These are phyloP conservation scores for Drosophila sordidapex DNA, from an alignment of 2,888 invertebrate genomes.

Conservation along the genomic window DNA sequence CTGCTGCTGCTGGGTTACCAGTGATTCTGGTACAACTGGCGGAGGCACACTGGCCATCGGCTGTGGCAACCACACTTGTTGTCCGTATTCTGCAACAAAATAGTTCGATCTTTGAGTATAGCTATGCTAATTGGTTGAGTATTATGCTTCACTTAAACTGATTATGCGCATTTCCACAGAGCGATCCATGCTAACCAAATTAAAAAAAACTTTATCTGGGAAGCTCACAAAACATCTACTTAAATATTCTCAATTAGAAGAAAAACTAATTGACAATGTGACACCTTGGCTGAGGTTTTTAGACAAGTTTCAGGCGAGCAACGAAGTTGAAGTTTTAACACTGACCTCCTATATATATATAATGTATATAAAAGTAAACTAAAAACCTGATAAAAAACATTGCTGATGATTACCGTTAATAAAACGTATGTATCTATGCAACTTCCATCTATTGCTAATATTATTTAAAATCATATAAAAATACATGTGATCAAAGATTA, in stretches of 20 bases:
- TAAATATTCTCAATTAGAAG: not conserved
- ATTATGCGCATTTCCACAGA: not conserved
- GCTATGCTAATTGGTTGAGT: not conserved
- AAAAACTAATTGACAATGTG: not conserved
- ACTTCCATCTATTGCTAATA: not conserved
- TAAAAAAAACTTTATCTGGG: not conserved
- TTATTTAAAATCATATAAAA: not conserved
- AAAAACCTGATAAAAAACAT: not conserved
- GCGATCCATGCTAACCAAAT: not conserved
- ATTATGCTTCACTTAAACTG: constrained; percentile 1
- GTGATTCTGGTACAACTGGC: constrained; percentile 33
- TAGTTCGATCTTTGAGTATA: not conserved
- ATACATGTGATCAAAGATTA: not conserved
- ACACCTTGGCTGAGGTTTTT: not conserved
- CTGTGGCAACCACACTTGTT: constrained; percentile 77
- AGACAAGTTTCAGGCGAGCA: not conserved
- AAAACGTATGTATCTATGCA: not conserved
- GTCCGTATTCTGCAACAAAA: constrained; percentile 66
- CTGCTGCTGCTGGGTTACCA: constrained; percentile 38
- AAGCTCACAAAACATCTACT: not conserved
- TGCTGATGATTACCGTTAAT: not conserved
- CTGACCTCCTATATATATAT: not conserved
- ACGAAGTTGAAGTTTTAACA: not conserved
- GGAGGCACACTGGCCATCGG: constrained; percentile 52
- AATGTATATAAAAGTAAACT: not conserved